Conservation (phyloP, 2,888 invertebrate genomes). For the Lepidonotus clava region DNA sequence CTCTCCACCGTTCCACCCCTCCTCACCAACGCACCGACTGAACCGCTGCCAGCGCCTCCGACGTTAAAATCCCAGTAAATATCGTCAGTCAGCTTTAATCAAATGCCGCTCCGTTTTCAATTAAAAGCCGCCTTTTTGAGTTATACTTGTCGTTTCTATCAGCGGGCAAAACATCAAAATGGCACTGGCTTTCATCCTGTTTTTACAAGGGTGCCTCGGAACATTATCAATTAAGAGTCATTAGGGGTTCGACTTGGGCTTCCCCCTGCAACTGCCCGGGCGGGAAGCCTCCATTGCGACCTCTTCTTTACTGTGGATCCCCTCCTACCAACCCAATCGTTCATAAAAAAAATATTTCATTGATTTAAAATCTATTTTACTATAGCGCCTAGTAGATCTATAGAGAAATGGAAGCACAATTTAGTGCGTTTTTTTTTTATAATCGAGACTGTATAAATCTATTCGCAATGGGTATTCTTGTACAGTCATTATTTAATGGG, state of each 20-base stretch:
- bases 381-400: too few relatives aligned
- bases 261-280: background rate
- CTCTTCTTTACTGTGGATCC: background rate
- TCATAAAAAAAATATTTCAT: background rate
- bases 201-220: constrained; percentile 43
- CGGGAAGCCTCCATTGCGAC: background rate
- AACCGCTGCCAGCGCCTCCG: too few relatives aligned
- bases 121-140: constrained; percentile 34
- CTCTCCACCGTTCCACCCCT: background rate
- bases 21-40: constrained; percentile 9
- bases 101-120: constrained; percentile 39
- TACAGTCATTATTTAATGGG: too few relatives aligned
- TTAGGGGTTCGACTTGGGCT: constrained; percentile 23
- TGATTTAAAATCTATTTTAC: background rate
- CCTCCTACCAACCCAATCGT: background rate
- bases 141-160: constrained; percentile 45
- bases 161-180: constrained; percentile 44
- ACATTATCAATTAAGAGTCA: constrained; percentile 50
- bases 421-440: too few relatives aligned
- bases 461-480: too few relatives aligned
- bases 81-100: constrained; percentile 40
- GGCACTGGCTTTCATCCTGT: constrained; percentile 48
- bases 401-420: too few relatives aligned
- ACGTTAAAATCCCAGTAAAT: constrained; percentile 37
- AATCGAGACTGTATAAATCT: too few relatives aligned